Percentiles rank a stretch among this genome's conserved stretches.
phyloP scores from a whole-genome alignment of 2,113 vertebrate genomes.

The Emberiza fucata region DNA sequence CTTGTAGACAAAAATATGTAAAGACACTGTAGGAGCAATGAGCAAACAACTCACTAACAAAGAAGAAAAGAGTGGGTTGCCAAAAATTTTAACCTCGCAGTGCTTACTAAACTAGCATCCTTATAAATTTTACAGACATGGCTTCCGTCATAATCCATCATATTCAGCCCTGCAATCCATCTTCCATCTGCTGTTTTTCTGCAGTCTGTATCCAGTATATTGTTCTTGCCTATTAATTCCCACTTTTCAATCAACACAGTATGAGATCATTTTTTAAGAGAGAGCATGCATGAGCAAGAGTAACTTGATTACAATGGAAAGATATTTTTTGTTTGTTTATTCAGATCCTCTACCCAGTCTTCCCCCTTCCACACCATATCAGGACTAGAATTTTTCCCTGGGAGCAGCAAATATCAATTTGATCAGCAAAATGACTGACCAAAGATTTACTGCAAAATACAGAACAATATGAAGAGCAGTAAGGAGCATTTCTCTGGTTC shows the following conservation, averaged over 20 bases:
- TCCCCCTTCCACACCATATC: background rate
- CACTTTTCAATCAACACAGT: conserved; percentile 28
- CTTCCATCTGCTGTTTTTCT: background rate
- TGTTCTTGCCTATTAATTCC: background rate
- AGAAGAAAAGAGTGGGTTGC: background rate
- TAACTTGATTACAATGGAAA: background rate
- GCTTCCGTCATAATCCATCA: background rate
- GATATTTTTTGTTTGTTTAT: background rate
- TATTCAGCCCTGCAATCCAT: background rate
- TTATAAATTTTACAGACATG: background rate
- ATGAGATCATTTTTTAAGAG: conserved; percentile 21
- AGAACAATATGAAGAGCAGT: background rate
- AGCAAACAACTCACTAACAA: background rate
- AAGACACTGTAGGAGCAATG: background rate
- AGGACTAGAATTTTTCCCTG: background rate
- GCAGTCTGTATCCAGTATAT: background rate
- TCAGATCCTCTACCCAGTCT: background rate
- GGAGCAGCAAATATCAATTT: background rate
- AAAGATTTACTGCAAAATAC: background rate
- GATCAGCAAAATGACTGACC: background rate
- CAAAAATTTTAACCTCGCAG: background rate
- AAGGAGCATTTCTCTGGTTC: background rate
- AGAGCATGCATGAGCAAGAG: conserved; percentile 19
- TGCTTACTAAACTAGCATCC: background rate
- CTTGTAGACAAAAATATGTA: background rate